These are phyloP conservation scores for Aphidius colemani DNA, from an alignment of 2,888 invertebrate species.

Conservation along the genomic window DNA sequence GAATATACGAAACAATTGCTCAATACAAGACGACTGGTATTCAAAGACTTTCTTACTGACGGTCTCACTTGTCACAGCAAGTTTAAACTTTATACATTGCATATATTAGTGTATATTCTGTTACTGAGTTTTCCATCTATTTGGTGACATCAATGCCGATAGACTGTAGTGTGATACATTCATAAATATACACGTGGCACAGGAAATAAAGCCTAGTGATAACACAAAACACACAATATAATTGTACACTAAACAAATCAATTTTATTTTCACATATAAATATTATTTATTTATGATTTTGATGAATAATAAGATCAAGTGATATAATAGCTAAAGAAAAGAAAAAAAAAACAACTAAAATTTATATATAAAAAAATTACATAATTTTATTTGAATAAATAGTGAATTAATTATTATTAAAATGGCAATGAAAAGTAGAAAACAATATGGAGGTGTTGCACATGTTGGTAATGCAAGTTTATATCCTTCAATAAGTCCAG, in stretches of 20 bases:
- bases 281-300: too few relatives aligned
- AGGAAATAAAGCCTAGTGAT: not conserved
- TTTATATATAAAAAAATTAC: too few relatives aligned
- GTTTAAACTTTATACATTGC: not conserved
- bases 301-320: too few relatives aligned
- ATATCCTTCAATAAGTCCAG: conserved; percentile 82
- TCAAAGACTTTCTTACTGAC: too few relatives aligned
- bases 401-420: conserved; percentile 6
- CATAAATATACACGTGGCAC: not conserved
- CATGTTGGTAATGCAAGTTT: conserved; percentile 48
- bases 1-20: too few relatives aligned
- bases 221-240: not conserved
- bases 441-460: conserved; percentile 50
- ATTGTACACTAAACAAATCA: too few relatives aligned
- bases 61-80: too few relatives aligned
- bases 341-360: too few relatives aligned
- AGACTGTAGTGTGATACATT: conserved; percentile 9
- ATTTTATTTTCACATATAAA: too few relatives aligned
- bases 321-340: too few relatives aligned
- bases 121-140: not conserved
- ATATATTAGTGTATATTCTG: not conserved
- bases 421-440: conserved; percentile 59
- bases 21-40: too few relatives aligned
- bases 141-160: conserved; percentile 29
- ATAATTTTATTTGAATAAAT: too few relatives aligned